phyloP scores from a whole-genome alignment of 2,888 invertebrate genomes.

The Diarsia rubi region DNA sequence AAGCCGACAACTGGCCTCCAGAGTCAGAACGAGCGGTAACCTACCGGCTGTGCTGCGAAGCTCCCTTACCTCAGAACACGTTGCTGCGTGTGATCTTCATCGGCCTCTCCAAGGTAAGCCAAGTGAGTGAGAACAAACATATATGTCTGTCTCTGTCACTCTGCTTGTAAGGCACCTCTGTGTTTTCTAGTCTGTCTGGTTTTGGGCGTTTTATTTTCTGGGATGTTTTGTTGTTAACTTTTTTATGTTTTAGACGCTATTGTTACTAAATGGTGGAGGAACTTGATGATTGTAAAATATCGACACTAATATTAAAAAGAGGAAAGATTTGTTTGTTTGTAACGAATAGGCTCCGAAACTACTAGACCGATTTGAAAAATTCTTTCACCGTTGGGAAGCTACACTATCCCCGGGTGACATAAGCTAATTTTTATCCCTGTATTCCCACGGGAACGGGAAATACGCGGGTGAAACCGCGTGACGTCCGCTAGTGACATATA shows the following conservation, averaged over 20 bases:
- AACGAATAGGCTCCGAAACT: too few relatives aligned
- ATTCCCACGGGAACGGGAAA: too few relatives aligned
- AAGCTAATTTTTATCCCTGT: too few relatives aligned
- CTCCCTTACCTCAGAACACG: conserved; percentile 96
- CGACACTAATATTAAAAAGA: too few relatives aligned
- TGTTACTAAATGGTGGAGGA: background rate
- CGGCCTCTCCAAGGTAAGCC: conserved; percentile 92
- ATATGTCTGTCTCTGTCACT: conserved; percentile 43
- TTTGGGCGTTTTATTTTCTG: background rate
- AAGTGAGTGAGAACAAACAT: conserved; percentile 40
- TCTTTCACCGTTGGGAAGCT: too few relatives aligned
- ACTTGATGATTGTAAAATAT: background rate
- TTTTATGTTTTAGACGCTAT: background rate
- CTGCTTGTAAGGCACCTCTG: conserved; percentile 17
- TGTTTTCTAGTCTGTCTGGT: conserved; percentile 15
- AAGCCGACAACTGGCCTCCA: conserved; percentile 97
- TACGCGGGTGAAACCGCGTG: too few relatives aligned
- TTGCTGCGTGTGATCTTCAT: conserved; percentile 95
- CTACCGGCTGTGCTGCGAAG: conserved; percentile 96
- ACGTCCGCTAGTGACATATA: too few relatives aligned
- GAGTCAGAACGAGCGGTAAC: conserved; percentile 96
- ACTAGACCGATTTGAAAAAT: too few relatives aligned
- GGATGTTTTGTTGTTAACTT: background rate
- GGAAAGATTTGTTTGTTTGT: too few relatives aligned
- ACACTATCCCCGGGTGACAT: too few relatives aligned